phyloP scores from a whole-genome alignment of 2,113 vertebrate genomes.

The Rhegmatorhina hoffmannsi region DNA sequence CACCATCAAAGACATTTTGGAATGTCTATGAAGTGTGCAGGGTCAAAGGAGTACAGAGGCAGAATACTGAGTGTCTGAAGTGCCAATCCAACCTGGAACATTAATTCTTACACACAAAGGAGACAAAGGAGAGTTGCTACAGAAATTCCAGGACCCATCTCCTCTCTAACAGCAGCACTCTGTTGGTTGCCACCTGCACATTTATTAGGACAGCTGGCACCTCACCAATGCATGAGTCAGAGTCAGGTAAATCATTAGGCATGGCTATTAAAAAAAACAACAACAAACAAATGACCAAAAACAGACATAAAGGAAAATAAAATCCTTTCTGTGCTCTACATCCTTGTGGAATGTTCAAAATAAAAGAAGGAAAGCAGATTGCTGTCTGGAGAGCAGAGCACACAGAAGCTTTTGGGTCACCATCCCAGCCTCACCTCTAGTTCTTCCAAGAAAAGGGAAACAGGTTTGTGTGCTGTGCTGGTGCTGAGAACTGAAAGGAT shows the following conservation, averaged over 20 bases:
- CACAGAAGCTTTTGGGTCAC: background rate
- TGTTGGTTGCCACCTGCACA: background rate
- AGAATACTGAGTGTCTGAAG: background rate
- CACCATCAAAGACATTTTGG: background rate
- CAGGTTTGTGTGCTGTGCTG: background rate
- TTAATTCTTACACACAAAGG: background rate
- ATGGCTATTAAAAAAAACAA: fast-evolving
- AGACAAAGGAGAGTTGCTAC: background rate
- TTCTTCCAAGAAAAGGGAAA: background rate
- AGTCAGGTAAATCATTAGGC: background rate
- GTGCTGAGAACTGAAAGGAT: background rate
- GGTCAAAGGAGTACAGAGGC: background rate
- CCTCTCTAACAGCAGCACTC: background rate
- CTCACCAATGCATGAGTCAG: background rate
- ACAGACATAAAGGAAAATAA: background rate
- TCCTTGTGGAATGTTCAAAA: background rate
- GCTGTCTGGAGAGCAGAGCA: background rate
- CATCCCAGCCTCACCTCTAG: background rate
- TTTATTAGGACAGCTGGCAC: background rate
- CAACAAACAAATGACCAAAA: background rate
- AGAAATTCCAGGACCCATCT: background rate
- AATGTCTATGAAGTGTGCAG: background rate
- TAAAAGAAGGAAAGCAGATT: background rate
- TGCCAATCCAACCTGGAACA: background rate
- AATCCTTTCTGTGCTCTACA: background rate